Conservation (phyloP, 2,113 vertebrate species). For the Heteronetta atricapilla region DNA sequence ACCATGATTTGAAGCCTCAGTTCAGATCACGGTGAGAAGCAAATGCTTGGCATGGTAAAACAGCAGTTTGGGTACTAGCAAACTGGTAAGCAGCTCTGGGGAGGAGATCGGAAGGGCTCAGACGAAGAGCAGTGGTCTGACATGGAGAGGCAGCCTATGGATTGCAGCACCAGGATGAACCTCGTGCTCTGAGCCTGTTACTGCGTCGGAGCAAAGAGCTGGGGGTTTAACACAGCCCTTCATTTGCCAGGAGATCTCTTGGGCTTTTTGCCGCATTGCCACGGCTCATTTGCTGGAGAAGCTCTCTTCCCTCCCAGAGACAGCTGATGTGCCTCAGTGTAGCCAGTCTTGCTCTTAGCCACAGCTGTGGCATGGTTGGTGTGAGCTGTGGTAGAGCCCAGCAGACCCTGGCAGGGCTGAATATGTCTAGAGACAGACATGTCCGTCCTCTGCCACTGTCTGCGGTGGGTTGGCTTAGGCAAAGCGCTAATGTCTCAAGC, state of each 20-base stretch:
- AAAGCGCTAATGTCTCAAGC: slow-evolving; percentile 8
- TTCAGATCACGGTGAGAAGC: background rate
- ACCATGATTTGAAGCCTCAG: fast-evolving
- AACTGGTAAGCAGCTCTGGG: background rate
- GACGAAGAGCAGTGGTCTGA: background rate
- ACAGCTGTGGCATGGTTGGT: background rate
- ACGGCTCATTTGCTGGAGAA: background rate
- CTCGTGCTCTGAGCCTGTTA: background rate
- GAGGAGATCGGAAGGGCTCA: background rate
- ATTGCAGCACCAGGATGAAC: background rate
- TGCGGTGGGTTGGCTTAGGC: background rate
- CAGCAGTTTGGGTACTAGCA: background rate
- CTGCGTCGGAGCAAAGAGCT: background rate
- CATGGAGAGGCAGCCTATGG: fast-evolving
- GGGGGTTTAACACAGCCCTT: background rate
- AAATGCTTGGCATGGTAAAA: background rate
- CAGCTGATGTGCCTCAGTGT: background rate
- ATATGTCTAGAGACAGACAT: background rate
- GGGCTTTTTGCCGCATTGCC: background rate
- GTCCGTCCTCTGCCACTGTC: background rate
- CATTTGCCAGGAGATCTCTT: background rate
- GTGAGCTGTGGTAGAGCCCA: background rate
- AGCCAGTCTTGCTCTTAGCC: background rate
- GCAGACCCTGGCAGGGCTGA: background rate
- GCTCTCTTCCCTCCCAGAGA: background rate